Base-by-base conservation (phyloP, 2,888 invertebrate species). In the Drosophila algonquin region DNA sequence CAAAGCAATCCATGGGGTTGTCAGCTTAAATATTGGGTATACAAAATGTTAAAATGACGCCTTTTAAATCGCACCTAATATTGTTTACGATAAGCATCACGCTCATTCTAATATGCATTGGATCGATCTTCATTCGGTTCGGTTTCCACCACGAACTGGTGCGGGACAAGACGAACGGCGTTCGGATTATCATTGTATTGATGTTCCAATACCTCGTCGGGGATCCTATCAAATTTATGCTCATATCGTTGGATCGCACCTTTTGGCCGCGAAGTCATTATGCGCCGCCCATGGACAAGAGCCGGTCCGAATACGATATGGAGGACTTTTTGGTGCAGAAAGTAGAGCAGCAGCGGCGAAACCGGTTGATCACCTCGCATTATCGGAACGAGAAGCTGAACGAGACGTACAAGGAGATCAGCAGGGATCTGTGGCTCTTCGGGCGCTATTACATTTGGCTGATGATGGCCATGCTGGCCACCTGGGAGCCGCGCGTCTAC, bases 301-400 rank as follows among this genome's bases (percentile, higher is more conserved):
- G 7, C 7, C 2, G 40, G 7, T 1, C 14, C 4, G 40, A 40
- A 7, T 40, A 40, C 40, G 40, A 40, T 40, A n/a, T n/a, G 40
- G 40, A 40, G 6, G 40, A 40, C 7, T 40, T 40, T 14, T 7
- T 40, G 40, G 40, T 40, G 40, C 40, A 40, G n/a, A 40, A 40
- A 40, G 5, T 40, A 14, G 40, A 40, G 40, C 14, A 14, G n/a
- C 40, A 40, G 40, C 14, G n/a, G 14, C 40, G 40, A 2, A 40
- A 40, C n/a, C 40, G 14, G 14, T 2, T 40, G 40, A 40, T 40
- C 40, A 40, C 40, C 14, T 40, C 79, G 30, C 60, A 67, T 1
- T 84, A 89, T 65, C 80, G 87, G 12, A 73, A 89, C 51, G 90
- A 89, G 63, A 50, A 45, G 0, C 45, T 80, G 0, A 91, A 91